Conservation (phyloP, 1,140 invertebrate species). For the Anagrus nilaparvatae region DNA sequence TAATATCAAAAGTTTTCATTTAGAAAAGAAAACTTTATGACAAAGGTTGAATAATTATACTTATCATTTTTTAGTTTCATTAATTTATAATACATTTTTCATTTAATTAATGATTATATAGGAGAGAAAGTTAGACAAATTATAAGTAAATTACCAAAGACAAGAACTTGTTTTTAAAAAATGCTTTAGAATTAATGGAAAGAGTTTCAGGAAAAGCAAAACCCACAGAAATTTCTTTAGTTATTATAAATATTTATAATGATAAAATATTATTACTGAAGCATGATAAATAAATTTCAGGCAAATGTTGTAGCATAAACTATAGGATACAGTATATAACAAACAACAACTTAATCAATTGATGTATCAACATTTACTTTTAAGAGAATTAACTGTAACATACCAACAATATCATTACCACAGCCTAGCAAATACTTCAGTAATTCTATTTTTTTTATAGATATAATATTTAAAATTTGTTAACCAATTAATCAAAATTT, state of each 20-base stretch:
- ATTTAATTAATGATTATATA: no score
- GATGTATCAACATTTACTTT: constrained; percentile 78
- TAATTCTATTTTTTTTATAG: constrained; percentile 6
- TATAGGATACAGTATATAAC: constrained; percentile 84
- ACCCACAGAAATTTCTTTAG: constrained; percentile 69
- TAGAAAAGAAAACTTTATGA: constrained; percentile 92
- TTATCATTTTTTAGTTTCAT: background rate
- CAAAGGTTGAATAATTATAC: constrained; percentile 60
- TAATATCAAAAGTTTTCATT: constrained; percentile 86
- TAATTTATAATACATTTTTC: constrained; percentile 4
- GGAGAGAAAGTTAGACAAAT: constrained; percentile 91
- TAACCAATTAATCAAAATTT: constrained; percentile 12
- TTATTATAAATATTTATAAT: constrained; percentile 32
- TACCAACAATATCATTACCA: constrained; percentile 51
- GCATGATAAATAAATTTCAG: constrained; percentile 36
- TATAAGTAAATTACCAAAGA: constrained; percentile 89
- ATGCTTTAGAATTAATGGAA: constrained; percentile 84
- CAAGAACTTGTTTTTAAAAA: constrained; percentile 93
- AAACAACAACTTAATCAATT: constrained; percentile 86
- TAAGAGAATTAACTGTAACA: constrained; percentile 56
- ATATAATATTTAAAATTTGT: constrained; percentile 8
- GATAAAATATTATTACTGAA: background rate
- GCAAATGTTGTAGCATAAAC: constrained; percentile 94
- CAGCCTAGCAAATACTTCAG: constrained; percentile 36
- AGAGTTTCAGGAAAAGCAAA: constrained; percentile 85